phyloP scores from a whole-genome alignment of 2,797 vertebrate genomes.

The Triplophysa yarkandensis region DNA sequence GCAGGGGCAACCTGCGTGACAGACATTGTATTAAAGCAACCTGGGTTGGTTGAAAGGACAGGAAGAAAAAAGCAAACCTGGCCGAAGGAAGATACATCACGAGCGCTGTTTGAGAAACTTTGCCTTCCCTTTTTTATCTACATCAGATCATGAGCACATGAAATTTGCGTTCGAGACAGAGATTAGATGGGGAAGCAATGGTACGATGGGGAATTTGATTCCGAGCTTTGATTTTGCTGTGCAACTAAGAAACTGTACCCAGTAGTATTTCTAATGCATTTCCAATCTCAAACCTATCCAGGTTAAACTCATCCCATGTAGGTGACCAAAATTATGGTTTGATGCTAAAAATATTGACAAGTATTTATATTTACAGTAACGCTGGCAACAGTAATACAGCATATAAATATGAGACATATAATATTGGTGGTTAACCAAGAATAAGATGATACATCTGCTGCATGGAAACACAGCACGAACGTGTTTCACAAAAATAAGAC shows the following conservation, averaged over 20 bases:
- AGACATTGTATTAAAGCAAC: slow-evolving; percentile 81
- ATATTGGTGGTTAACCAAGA: neutral
- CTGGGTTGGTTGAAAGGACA: slow-evolving; percentile 52
- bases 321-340: neutral
- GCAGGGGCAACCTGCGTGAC: slow-evolving; percentile 79
- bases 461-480: slow-evolving; percentile 1
- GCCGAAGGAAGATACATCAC: slow-evolving; percentile 61
- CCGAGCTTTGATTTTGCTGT: neutral
- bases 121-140: slow-evolving; percentile 62
- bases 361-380: neutral
- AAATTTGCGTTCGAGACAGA: slow-evolving; percentile 44
- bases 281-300: neutral
- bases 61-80: slow-evolving; percentile 49
- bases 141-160: slow-evolving; percentile 21
- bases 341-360: neutral
- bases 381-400: neutral
- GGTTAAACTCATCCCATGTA: too few relatives aligned
- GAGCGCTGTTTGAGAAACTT: slow-evolving; percentile 66
- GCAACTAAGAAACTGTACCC: neutral
- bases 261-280: slow-evolving; percentile 2
- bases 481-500: slow-evolving; percentile 17
- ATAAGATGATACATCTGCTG: slow-evolving; percentile 1
- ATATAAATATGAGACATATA: neutral
- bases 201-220: slow-evolving; percentile 13
- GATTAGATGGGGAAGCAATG: slow-evolving; percentile 43